These are phyloP conservation scores for Aradus depressus DNA, from an alignment of 2,888 invertebrate genomes.

Conservation along the genomic window DNA sequence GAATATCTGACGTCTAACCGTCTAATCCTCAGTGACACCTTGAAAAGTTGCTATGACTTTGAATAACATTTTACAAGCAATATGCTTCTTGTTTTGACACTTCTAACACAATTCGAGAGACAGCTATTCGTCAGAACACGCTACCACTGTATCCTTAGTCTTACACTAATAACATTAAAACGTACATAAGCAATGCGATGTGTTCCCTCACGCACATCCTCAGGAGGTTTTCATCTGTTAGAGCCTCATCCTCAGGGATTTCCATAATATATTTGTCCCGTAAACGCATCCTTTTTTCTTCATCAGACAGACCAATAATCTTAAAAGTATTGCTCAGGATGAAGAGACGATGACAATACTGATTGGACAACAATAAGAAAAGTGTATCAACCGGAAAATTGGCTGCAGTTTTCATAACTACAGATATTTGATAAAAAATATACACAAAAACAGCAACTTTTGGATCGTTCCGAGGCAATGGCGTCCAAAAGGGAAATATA, in stretches of 20 bases:
- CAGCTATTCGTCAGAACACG: too few relatives aligned
- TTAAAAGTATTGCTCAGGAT: conserved; percentile 4
- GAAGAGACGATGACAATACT: conserved; percentile 6
- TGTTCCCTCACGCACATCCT: conserved; percentile 10
- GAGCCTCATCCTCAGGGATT: neutral
- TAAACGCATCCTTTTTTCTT: neutral
- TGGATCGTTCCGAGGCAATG: conserved; percentile 2
- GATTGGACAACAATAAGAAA: conserved; percentile 4
- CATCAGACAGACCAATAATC: neutral
- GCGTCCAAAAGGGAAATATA: conserved; percentile 13
- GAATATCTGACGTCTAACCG: too few relatives aligned
- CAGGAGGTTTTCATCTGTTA: neutral
- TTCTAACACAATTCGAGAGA: too few relatives aligned
- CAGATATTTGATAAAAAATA: conserved; percentile 6
- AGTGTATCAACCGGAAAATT: conserved; percentile 11
- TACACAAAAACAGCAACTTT: neutral
- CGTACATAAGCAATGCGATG: conserved; percentile 11
- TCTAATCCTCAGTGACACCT: too few relatives aligned
- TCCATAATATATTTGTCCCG: neutral
- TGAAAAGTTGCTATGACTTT: too few relatives aligned
- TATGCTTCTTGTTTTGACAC: too few relatives aligned
- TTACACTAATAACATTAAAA: too few relatives aligned
- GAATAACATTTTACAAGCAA: too few relatives aligned
- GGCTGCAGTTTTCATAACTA: conserved; percentile 7
- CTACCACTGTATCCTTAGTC: too few relatives aligned